Conservation (phyloP, 2,888 invertebrate genomes). For the Scrobipalpa atriplicella region DNA sequence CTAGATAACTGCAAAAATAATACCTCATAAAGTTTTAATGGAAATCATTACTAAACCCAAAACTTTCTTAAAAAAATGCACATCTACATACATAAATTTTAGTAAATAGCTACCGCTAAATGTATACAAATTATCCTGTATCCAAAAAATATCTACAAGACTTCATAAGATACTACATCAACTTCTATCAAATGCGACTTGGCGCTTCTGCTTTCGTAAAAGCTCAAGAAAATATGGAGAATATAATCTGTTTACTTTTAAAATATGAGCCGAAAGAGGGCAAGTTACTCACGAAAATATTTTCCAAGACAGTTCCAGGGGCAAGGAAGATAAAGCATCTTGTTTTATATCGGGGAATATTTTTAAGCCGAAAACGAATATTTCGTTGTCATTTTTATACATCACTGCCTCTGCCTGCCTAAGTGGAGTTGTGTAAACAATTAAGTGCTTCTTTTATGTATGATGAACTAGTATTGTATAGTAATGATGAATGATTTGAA, state of each 20-base stretch:
- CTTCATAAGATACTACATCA: background rate
- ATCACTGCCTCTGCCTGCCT: background rate
- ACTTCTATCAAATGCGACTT: slow-evolving; percentile 25
- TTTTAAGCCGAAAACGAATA: slow-evolving; percentile 71
- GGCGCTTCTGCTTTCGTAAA: slow-evolving; percentile 26
- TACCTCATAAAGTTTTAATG: too few relatives aligned
- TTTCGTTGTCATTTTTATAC: slow-evolving; percentile 42
- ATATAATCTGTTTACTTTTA: slow-evolving; percentile 38
- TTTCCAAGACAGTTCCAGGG: slow-evolving; percentile 71
- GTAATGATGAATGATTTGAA: too few relatives aligned
- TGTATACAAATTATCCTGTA: background rate
- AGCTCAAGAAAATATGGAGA: slow-evolving; percentile 32
- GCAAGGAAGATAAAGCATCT: slow-evolving; percentile 66
- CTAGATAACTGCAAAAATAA: slow-evolving; percentile 56
- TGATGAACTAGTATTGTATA: too few relatives aligned
- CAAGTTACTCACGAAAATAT: slow-evolving; percentile 72
- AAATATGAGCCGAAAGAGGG: slow-evolving; percentile 38
- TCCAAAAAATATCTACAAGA: background rate
- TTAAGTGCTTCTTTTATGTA: background rate
- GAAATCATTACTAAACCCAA: too few relatives aligned
- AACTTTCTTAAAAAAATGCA: too few relatives aligned
- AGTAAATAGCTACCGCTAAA: too few relatives aligned
- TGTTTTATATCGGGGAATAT: slow-evolving; percentile 52
- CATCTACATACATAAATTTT: too few relatives aligned
- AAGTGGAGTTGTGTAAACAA: slow-evolving; percentile 6